Evolutionary conservation across 2,888 invertebrate species (phyloP).

Genomic region (Entomobrya multifasciata): DNA sequence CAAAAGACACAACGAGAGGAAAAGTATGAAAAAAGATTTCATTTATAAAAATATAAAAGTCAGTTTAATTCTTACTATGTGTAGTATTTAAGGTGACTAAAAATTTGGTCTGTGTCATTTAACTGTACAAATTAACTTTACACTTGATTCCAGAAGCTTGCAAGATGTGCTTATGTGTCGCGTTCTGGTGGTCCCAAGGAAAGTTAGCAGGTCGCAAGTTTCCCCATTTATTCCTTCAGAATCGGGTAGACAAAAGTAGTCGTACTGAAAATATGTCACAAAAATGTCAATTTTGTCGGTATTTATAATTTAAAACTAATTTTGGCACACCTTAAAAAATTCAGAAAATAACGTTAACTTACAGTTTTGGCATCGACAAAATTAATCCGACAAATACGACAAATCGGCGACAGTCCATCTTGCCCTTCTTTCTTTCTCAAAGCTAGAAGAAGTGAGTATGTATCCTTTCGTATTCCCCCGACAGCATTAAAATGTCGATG

Average conservation of each 20-base stretch:
- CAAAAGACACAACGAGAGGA: not conserved
- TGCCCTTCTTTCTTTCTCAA: constrained; percentile 19
- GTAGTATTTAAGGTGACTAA: too few species aligned
- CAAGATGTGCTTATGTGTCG: not conserved
- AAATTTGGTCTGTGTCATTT: too few species aligned
- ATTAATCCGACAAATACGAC: constrained; percentile 6
- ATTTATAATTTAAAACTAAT: too few species aligned
- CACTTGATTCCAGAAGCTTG: not conserved
- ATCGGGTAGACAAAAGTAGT: constrained; percentile 46
- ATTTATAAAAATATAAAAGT: too few species aligned
- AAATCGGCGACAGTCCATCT: constrained; percentile 32
- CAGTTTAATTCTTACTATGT: too few species aligned
- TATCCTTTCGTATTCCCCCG: not conserved
- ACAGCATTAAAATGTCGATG: not conserved
- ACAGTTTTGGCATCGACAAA: constrained; percentile 43
- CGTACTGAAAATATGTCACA: too few species aligned
- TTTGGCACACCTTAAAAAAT: not conserved
- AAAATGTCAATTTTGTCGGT: too few species aligned
- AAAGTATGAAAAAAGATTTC: not conserved
- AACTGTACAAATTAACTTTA: not conserved
- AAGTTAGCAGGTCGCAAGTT: constrained; percentile 21
- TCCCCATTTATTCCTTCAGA: constrained; percentile 43
- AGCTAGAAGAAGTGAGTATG: not conserved
- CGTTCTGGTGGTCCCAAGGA: constrained; percentile 26
- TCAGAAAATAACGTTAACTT: not conserved